Evolutionary conservation across 2,888 invertebrate species (phyloP).

Genomic region (Polyommatus iphigenia): DNA sequence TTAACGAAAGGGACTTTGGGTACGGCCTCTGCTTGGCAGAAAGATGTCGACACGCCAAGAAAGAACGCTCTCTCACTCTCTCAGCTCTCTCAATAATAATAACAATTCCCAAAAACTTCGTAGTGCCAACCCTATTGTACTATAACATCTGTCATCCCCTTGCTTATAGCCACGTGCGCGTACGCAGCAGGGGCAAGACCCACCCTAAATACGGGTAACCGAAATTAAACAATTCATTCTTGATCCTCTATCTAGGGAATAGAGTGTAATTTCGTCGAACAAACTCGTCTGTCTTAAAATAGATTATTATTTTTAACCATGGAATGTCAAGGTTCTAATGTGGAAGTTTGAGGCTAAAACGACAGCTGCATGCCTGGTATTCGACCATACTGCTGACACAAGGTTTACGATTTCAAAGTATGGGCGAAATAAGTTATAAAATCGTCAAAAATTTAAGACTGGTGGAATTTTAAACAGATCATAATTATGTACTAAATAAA

Average conservation of each 20-base stretch:
- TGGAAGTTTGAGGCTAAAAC: constrained; percentile 62
- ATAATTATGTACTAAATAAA: no score
- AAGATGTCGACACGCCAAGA: no score
- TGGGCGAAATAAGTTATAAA: neutral
- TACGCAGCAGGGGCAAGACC: constrained; percentile 64
- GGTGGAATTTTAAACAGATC: neutral
- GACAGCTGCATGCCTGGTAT: constrained; percentile 42
- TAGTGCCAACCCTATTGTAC: constrained; percentile 39
- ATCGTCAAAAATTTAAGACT: neutral
- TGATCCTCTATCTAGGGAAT: constrained; percentile 49
- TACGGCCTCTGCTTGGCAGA: no score
- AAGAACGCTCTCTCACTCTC: neutral
- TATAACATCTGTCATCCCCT: constrained; percentile 66
- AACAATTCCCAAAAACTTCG: neutral
- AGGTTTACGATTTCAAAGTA: neutral
- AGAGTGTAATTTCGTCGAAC: constrained; percentile 51
- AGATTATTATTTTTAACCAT: constrained; percentile 76
- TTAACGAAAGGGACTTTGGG: no score
- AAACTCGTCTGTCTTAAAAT: constrained; percentile 53
- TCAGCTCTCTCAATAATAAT: neutral
- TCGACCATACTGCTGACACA: constrained; percentile 3
- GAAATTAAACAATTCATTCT: constrained; percentile 42
- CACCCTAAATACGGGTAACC: constrained; percentile 69
- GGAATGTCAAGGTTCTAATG: constrained; percentile 78
- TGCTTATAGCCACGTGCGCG: constrained; percentile 69